Evolutionary conservation across 1,140 invertebrate species (phyloP).

Genomic region (Drosophila burlai): DNA sequence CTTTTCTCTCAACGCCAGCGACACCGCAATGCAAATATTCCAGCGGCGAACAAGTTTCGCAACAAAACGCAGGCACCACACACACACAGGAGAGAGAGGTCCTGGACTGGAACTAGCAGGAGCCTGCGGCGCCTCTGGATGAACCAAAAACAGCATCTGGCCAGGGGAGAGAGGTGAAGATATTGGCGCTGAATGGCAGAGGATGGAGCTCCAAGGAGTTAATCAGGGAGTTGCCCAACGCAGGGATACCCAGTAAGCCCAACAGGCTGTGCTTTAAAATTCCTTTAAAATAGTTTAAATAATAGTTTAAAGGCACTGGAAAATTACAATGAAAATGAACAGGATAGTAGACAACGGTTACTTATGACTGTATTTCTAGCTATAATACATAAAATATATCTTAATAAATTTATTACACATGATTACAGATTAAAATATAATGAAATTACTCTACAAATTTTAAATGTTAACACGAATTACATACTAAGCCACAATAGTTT

Average conservation of each 20-base stretch:
- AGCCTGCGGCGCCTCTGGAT: conserved; percentile 57
- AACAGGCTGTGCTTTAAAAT: not conserved
- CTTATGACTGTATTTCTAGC: too few species aligned
- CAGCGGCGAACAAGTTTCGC: conserved; percentile 51
- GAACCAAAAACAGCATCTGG: conserved; percentile 62
- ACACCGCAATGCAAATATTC: conserved; percentile 78
- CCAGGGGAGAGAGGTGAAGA: conserved; percentile 16
- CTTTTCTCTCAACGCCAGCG: conserved; percentile 39
- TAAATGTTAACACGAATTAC: too few species aligned
- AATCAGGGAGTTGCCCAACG: not conserved
- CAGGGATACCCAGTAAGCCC: conserved; percentile 2
- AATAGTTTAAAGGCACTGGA: not conserved
- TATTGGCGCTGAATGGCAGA: not conserved
- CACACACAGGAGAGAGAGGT: conserved; percentile 17
- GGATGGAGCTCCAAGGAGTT: not conserved
- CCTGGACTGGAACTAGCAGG: conserved; percentile 6
- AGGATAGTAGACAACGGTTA: too few species aligned
- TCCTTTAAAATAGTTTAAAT: not conserved
- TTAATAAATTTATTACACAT: too few species aligned
- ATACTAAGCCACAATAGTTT: too few species aligned
- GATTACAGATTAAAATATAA: too few species aligned
- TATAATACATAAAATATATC: too few species aligned
- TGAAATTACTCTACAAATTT: too few species aligned
- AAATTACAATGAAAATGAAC: not conserved
- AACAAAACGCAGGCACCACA: conserved; percentile 22